phyloP scores from a whole-genome alignment of 2,888 invertebrate genomes.

The Molanna angustata region DNA sequence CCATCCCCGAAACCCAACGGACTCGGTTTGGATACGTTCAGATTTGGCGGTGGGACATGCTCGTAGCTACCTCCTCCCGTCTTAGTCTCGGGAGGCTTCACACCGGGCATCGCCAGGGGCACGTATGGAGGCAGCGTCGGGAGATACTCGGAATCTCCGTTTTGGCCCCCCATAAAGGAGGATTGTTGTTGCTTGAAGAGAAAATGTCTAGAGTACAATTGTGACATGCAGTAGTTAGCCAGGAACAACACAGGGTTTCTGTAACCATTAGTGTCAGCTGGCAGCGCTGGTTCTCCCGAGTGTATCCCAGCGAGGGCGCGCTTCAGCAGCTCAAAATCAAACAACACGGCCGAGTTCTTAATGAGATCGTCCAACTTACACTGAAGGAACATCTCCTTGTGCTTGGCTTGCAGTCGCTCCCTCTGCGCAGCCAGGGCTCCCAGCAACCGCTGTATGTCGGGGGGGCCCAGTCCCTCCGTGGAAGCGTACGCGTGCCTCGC shows the following conservation, averaged over 20 bases:
- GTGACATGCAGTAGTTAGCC: slow-evolving; percentile 75
- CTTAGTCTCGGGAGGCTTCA: slow-evolving; percentile 31
- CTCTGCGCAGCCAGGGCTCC: slow-evolving; percentile 62
- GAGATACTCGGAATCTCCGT: slow-evolving; percentile 42
- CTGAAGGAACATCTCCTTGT: slow-evolving; percentile 69
- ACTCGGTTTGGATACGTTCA: slow-evolving; percentile 35
- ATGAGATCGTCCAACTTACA: slow-evolving; percentile 70
- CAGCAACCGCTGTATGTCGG: slow-evolving; percentile 61
- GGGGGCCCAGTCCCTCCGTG: slow-evolving; percentile 52
- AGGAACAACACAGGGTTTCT: slow-evolving; percentile 70
- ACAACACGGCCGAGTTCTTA: slow-evolving; percentile 62
- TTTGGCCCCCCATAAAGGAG: slow-evolving; percentile 34
- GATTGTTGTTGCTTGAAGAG: slow-evolving; percentile 42
- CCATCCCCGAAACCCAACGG: slow-evolving; percentile 37
- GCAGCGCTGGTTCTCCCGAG: slow-evolving; percentile 52
- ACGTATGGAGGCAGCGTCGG: slow-evolving; percentile 38
- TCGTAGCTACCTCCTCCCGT: slow-evolving; percentile 8
- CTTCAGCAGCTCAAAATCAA: slow-evolving; percentile 65
- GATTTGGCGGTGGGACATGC: slow-evolving; percentile 18
- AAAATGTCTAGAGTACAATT: slow-evolving; percentile 65
- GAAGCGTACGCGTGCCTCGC: slow-evolving; percentile 59
- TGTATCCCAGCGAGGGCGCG: slow-evolving; percentile 64
- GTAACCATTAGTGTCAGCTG: slow-evolving; percentile 43
- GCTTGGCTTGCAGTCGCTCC: slow-evolving; percentile 64
- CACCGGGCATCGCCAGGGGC: slow-evolving; percentile 35